Conservation (phyloP, 2,888 invertebrate genomes). For the Drosophila affinis region DNA sequence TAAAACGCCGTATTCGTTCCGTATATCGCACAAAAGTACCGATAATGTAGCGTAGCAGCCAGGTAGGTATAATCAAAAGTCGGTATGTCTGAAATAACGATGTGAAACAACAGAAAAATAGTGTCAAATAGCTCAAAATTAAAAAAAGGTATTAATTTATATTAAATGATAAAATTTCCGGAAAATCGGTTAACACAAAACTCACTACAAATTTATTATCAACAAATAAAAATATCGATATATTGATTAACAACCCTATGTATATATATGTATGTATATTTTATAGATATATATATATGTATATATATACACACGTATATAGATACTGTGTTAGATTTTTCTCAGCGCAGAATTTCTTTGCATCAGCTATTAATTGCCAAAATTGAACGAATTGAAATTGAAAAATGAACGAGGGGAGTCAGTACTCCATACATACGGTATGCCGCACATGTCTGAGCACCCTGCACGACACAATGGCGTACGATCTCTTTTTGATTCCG, state of each 20-base stretch:
- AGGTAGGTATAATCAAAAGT: too few species aligned
- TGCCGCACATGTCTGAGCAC: conserved; percentile 80
- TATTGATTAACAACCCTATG: not conserved
- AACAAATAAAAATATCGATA: not conserved
- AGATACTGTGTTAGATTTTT: conserved; percentile 25
- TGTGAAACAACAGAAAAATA: too few species aligned
- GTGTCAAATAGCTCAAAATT: too few species aligned
- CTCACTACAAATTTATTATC: too few species aligned
- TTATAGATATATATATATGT: conserved; percentile 14
- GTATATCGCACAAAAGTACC: too few species aligned
- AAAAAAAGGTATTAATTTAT: too few species aligned
- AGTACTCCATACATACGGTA: conserved; percentile 61
- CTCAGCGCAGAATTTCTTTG: conserved; percentile 24
- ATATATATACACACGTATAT: conserved; percentile 2
- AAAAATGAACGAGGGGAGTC: conserved; percentile 49
- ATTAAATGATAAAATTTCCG: too few species aligned
- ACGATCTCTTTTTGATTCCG: conserved; percentile 73
- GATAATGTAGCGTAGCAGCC: too few species aligned
- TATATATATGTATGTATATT: not conserved
- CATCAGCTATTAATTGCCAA: conserved; percentile 11
- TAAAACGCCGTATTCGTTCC: too few species aligned
- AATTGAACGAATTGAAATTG: conserved; percentile 9
- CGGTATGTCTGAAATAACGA: too few species aligned
- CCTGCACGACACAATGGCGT: conserved; percentile 56
- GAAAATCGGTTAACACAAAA: too few species aligned